Evolutionary conservation across 2,888 invertebrate species (phyloP).

Genomic region (Apodemia duryi): DNA sequence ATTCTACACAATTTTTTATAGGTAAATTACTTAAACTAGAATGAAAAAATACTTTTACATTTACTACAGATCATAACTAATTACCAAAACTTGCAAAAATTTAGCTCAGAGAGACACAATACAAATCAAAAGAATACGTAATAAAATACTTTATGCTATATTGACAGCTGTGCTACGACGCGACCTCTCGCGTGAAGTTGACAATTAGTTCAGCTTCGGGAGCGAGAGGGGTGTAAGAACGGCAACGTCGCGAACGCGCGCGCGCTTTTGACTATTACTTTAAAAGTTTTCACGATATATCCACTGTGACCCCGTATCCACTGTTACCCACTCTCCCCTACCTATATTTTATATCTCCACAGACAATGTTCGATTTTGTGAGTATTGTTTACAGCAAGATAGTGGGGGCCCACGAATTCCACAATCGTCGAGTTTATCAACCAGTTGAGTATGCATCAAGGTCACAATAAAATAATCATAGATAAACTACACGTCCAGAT

Average conservation of each 20-base stretch:
- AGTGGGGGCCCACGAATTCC: not conserved
- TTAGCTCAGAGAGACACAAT: not conserved
- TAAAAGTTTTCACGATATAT: not conserved
- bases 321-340: constrained; percentile 1
- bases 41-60: not conserved
- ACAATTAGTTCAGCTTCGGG: not conserved
- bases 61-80: not conserved
- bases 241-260: not conserved
- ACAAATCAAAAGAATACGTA: not conserved
- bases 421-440: not conserved
- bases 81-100: not conserved
- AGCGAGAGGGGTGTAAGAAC: not conserved
- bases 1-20: not conserved
- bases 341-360: not conserved
- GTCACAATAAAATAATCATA: not conserved
- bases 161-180: not conserved
- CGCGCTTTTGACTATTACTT: not conserved
- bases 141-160: not conserved
- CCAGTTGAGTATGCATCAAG: not conserved
- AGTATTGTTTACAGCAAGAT: not conserved
- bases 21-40: not conserved
- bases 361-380: not conserved
- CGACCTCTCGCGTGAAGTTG: not conserved
- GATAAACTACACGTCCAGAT: too few relatives aligned
- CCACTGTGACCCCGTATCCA: not conserved